A percentile compares a stretch with the other conserved stretches of the same genome.
Evolutionary conservation across 2,113 vertebrate species (phyloP).

Genomic region (Cisticola juncidis): DNA sequence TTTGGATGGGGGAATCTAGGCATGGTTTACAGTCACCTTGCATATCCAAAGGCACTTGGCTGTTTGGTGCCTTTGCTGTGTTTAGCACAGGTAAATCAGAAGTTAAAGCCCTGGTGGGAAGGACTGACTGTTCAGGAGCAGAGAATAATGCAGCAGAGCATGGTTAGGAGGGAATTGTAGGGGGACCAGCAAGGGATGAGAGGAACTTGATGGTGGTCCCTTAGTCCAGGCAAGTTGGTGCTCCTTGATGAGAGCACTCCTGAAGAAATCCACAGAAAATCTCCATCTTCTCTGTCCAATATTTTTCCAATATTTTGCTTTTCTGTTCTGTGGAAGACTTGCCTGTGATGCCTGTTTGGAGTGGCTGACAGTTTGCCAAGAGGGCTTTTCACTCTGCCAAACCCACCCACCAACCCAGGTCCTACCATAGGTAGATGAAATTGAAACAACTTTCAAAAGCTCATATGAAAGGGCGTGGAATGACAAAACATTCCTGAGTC

Average conservation of each 20-base stretch:
- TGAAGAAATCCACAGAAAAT: background rate
- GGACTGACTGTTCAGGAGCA: background rate
- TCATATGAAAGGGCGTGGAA: rapidly evolving
- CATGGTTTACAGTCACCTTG: background rate
- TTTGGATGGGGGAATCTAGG: background rate
- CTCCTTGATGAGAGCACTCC: background rate
- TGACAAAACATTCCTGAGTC: too few species aligned
- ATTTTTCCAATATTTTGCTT: background rate
- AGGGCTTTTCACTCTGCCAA: background rate
- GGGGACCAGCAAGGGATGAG: background rate
- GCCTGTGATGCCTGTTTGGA: background rate
- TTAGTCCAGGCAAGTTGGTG: background rate
- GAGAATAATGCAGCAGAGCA: background rate
- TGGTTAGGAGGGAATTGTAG: background rate
- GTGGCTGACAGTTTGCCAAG: background rate
- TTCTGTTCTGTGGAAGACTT: background rate
- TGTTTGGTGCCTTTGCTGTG: background rate
- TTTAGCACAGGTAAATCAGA: background rate
- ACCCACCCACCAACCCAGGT: rapidly evolving
- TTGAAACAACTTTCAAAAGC: background rate
- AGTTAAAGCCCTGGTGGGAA: background rate
- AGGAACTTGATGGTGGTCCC: background rate
- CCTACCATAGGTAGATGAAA: background rate
- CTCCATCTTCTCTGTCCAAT: background rate
- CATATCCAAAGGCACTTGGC: background rate